A percentile compares a stretch with the other conserved stretches of the same genome.
phyloP scores from a whole-genome alignment of 2,797 vertebrate species.

The Halcyon badia region DNA sequence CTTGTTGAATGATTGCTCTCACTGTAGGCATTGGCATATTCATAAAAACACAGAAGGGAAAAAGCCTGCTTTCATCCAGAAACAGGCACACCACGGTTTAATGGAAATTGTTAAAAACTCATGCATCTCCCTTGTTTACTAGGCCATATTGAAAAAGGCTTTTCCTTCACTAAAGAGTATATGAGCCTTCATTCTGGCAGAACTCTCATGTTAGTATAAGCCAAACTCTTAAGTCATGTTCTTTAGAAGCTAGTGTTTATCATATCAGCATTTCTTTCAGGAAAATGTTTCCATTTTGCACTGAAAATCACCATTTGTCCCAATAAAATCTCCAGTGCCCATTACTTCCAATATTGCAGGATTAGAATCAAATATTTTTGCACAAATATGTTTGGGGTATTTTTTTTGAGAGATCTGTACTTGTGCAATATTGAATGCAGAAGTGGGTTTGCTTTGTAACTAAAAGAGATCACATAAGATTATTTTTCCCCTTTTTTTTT shows the following conservation, averaged over 20 bases:
- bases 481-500: background rate
- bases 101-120: background rate
- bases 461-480: background rate
- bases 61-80: background rate
- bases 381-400: background rate
- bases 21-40: background rate
- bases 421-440: conserved; percentile 24
- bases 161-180: background rate
- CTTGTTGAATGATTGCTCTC: background rate
- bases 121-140: background rate
- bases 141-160: background rate
- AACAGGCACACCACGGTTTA: background rate
- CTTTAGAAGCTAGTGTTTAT: background rate
- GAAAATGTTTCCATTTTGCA: background rate
- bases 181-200: background rate
- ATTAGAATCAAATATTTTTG: background rate
- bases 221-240: background rate
- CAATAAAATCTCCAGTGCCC: background rate
- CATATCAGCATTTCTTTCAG: background rate
- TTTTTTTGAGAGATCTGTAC: background rate
- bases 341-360: background rate
- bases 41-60: background rate
- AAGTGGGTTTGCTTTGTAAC: background rate
- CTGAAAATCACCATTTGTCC: background rate
- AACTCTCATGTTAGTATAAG: background rate